phyloP scores from a whole-genome alignment of 2,113 vertebrate genomes.

The Orientallactaga bullata region DNA sequence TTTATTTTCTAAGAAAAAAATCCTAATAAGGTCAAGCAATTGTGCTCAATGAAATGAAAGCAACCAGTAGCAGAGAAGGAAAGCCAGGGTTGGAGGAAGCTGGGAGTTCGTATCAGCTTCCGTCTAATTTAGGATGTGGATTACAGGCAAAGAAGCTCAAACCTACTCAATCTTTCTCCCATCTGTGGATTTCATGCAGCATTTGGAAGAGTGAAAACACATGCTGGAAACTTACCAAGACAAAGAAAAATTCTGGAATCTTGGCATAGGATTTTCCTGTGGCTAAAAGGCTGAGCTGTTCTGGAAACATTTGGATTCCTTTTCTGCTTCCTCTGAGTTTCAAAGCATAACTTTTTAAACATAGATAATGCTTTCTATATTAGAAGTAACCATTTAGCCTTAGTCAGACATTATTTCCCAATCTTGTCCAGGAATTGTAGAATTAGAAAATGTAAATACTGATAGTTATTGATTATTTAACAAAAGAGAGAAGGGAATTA shows the following conservation, averaged over 20 bases:
- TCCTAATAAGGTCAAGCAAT: not conserved
- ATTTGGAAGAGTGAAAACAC: constrained; percentile 66
- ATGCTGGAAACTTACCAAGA: constrained; percentile 64
- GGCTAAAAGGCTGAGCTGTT: constrained; percentile 56
- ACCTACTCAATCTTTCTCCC: constrained; percentile 57
- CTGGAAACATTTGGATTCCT: constrained; percentile 37
- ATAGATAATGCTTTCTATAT: not conserved
- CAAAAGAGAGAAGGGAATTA: constrained; percentile 50
- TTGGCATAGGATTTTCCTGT: constrained; percentile 12
- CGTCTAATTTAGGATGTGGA: constrained; percentile 60
- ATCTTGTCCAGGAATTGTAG: constrained; percentile 1
- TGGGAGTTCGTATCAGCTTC: not conserved
- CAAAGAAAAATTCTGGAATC: constrained; percentile 59
- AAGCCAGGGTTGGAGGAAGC: not conserved
- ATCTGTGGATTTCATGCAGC: constrained; percentile 64
- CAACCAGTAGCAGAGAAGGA: not conserved
- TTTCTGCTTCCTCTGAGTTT: constrained; percentile 31
- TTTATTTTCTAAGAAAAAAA: constrained; percentile 38
- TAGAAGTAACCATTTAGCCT: not conserved
- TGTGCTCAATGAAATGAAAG: not conserved
- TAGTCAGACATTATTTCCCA: constrained; percentile 25
- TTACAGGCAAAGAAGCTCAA: constrained; percentile 62
- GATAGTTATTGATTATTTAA: constrained; percentile 48
- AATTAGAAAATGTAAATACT: constrained; percentile 58
- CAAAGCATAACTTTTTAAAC: constrained; percentile 35